Conservation (phyloP, 2,888 invertebrate genomes). For the Isotomurus palustris region DNA sequence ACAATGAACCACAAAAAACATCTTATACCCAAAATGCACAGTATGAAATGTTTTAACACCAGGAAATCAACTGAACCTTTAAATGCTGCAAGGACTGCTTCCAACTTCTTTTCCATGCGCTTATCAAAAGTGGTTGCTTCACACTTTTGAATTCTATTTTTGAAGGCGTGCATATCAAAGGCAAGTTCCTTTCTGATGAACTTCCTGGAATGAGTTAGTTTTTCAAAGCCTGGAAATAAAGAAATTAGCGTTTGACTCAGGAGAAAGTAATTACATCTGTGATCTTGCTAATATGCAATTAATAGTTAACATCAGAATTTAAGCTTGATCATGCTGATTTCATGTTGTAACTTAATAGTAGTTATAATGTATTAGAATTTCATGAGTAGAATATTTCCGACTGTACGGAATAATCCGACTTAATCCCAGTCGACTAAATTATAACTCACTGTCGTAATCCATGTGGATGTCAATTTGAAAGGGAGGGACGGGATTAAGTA, state of each 20-base stretch:
- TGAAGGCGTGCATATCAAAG: constrained; percentile 36
- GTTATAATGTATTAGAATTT: background rate
- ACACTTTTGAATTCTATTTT: constrained; percentile 21
- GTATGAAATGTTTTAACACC: background rate
- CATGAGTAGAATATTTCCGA: background rate
- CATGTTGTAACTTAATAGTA: background rate
- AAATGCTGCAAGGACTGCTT: constrained; percentile 38
- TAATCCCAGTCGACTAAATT: constrained; percentile 1
- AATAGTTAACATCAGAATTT: too few relatives aligned
- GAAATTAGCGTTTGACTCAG: too few relatives aligned
- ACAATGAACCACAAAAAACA: too few relatives aligned
- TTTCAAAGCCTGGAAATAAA: constrained; percentile 13
- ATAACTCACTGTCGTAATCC: constrained; percentile 21
- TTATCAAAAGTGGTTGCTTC: constrained; percentile 15
- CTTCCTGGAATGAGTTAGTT: constrained; percentile 15
- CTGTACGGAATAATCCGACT: background rate
- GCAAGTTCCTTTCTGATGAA: constrained; percentile 32
- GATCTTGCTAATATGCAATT: too few relatives aligned
- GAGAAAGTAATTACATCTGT: too few relatives aligned
- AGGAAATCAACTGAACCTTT: constrained; percentile 15
- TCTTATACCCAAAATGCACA: too few relatives aligned
- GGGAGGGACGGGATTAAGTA: constrained; percentile 23
- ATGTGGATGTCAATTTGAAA: constrained; percentile 20
- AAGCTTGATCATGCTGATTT: too few relatives aligned
- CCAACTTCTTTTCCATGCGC: constrained; percentile 35